These are phyloP conservation scores for Passer domesticus DNA, from an alignment of 2,113 vertebrate species.

Conservation along the genomic window DNA sequence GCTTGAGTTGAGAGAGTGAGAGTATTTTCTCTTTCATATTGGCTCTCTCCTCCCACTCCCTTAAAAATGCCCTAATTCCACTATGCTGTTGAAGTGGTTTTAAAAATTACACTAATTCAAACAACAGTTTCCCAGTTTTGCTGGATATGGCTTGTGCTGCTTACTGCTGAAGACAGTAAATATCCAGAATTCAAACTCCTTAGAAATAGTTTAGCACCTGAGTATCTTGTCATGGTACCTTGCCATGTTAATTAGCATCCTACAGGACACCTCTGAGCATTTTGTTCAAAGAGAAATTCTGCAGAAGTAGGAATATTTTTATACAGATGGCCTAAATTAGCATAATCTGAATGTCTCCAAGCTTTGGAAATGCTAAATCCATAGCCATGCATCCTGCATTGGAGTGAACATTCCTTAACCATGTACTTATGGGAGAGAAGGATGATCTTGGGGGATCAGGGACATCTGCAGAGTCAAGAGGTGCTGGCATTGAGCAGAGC, in stretches of 20 bases:
- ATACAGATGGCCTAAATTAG: not conserved
- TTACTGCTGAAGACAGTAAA: not conserved
- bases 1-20: not conserved
- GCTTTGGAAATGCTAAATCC: not conserved
- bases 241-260: not conserved
- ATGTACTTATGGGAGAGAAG: fast-evolving
- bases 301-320: not conserved
- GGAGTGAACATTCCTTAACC: not conserved
- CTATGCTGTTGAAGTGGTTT: not conserved
- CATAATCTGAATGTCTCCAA: not conserved
- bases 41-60: not conserved
- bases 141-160: not conserved
- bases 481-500: not conserved
- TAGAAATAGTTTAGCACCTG: not conserved
- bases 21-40: slow-evolving; percentile 35
- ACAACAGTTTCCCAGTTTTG: not conserved
- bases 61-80: slow-evolving; percentile 9
- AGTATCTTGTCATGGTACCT: not conserved
- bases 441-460: not conserved
- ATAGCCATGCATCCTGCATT: not conserved
- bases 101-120: slow-evolving; percentile 7
- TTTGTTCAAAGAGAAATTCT: not conserved
- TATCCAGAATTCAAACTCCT: not conserved
- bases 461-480: not conserved
- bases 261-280: not conserved